Evolutionary conservation across 2,797 vertebrate genomes (phyloP).

Genomic region (Anguilla obscura): DNA sequence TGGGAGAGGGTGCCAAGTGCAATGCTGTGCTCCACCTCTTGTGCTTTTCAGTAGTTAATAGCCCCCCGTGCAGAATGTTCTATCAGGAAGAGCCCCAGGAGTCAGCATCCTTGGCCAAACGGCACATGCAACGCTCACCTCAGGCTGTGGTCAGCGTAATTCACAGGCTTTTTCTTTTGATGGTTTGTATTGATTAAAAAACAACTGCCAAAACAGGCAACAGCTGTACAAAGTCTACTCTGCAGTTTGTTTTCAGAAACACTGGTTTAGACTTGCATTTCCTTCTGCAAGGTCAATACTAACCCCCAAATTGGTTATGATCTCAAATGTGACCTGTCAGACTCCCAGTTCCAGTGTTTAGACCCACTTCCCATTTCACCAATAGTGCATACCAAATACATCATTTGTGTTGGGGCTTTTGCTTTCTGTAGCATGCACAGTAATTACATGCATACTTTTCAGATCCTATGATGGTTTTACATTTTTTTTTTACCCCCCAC

Average conservation of each 20-base stretch:
- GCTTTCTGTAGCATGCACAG: background rate
- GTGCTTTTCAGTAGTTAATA: background rate
- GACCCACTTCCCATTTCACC: background rate
- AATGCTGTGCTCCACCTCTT: background rate
- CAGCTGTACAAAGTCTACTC: background rate
- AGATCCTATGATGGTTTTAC: background rate
- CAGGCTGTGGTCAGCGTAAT: background rate
- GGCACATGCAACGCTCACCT: background rate
- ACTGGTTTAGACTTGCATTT: background rate
- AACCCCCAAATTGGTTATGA: background rate
- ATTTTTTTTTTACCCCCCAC: background rate
- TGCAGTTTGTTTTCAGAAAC: background rate
- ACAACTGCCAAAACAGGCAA: background rate
- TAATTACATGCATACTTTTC: background rate
- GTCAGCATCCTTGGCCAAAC: background rate
- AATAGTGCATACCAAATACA: background rate
- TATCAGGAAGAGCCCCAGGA: background rate
- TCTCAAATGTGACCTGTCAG: background rate
- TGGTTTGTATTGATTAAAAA: background rate
- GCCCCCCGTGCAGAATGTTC: background rate
- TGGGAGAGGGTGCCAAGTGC: background rate
- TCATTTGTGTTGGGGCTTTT: background rate
- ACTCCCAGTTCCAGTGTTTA: background rate
- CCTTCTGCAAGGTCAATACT: background rate
- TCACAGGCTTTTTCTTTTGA: background rate